These are phyloP conservation scores for Chunga burmeisteri DNA, from an alignment of 2,113 vertebrate species.

Conservation along the genomic window DNA sequence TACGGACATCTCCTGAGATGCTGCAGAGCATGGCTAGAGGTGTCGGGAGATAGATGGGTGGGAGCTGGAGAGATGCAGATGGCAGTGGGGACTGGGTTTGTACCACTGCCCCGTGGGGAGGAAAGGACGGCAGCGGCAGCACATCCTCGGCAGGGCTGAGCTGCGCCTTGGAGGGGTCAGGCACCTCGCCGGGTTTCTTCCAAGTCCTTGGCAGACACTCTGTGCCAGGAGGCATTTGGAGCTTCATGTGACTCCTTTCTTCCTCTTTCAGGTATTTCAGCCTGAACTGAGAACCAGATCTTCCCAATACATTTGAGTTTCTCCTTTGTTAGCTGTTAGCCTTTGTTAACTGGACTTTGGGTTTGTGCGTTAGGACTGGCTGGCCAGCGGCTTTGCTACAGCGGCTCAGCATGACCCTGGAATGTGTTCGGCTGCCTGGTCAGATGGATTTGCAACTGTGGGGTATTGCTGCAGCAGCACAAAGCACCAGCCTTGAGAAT, in stretches of 20 bases:
- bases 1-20: rapidly evolving
- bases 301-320: rapidly evolving
- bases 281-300: background rate
- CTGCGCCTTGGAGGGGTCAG: background rate
- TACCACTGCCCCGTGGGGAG: rapidly evolving
- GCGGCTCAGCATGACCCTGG: rapidly evolving
- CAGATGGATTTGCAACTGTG: background rate
- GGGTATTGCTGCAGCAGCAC: background rate
- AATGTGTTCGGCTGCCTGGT: rapidly evolving
- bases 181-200: too few relatives aligned
- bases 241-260: rapidly evolving
- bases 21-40: rapidly evolving
- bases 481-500: background rate
- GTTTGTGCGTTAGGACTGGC: background rate
- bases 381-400: background rate
- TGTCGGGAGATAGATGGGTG: rapidly evolving
- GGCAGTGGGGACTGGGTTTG: rapidly evolving
- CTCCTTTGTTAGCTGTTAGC: background rate
- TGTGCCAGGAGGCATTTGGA: rapidly evolving
- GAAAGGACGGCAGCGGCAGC: background rate
- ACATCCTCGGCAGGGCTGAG: background rate
- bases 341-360: background rate
- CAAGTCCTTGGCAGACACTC: background rate
- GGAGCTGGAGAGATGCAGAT: background rate
- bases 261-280: background rate